Percentiles rank a stretch among this genome's conserved stretches.
phyloP scores from a whole-genome alignment of 1,140 invertebrate genomes.

The Aplysia californica region DNA sequence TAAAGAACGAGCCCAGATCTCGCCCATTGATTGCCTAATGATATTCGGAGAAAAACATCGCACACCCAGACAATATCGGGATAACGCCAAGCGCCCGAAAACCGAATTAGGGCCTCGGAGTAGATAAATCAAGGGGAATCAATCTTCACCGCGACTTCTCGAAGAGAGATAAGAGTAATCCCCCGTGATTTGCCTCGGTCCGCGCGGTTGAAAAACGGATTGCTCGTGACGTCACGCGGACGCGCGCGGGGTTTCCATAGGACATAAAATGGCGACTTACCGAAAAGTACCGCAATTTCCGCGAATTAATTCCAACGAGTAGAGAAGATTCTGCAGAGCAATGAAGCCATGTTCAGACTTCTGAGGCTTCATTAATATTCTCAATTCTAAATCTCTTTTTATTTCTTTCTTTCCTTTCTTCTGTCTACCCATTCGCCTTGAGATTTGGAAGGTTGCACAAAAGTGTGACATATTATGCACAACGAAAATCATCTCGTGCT shows the following conservation, averaged over 20 bases:
- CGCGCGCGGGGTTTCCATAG: conserved; percentile 2
- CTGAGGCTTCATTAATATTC: no score
- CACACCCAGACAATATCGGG: background rate
- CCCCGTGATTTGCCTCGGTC: conserved; percentile 16
- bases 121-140: conserved; percentile 24
- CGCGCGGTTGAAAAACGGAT: conserved; percentile 12
- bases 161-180: conserved; percentile 19
- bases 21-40: background rate
- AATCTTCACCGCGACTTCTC: conserved; percentile 12
- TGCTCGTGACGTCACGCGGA: conserved; percentile 22
- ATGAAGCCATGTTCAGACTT: no score
- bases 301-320: conserved; percentile 20
- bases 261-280: conserved; percentile 9
- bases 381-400: no score
- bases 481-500: no score
- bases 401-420: no score
- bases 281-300: background rate
- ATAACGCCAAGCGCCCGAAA: background rate
- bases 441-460: no score
- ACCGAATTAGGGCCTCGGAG: conserved; percentile 16
- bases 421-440: no score
- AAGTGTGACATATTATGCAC: no score
- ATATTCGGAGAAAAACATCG: background rate
- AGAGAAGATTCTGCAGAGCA: no score
- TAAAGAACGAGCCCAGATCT: background rate